Evolutionary conservation across 1,140 invertebrate genomes (phyloP), one percentile per base, ranked within the genome.

Genomic region (Mamestra configurata): DNA sequence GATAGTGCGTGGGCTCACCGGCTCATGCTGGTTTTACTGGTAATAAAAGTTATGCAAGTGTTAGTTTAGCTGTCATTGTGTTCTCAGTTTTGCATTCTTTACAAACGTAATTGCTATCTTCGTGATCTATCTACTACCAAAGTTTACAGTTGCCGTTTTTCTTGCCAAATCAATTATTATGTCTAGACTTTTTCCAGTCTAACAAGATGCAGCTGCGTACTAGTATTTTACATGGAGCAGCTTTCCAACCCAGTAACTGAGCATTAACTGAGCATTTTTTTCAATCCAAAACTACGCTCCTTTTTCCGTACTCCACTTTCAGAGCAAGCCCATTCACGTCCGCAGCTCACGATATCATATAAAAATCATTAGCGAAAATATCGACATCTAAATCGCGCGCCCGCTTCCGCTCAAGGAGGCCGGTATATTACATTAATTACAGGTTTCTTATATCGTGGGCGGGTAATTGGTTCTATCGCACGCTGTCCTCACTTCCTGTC

Each of bases 341-440:
- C 15, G n/a, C 18, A 4, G 18, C 10, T 18, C 10, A 59, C 46
- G 4, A 43, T 53, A 40, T 22, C 20, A 59, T 71, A 51, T 53
- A 53, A 40, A 57, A 55, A 77, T 66, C 46, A 55, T 68, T 53
- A 77, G 75, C 61, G 61, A 66, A 55, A 77, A 77, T 66, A 77
- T 68, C 59, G 75, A 40, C 59, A 68, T 77, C 49, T 68, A 31
- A 77, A 77, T 77, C 31, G 46, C 40, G 20, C 73, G 59, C 43
- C 59, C 53, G 77, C 61, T 92, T 93, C 90, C 91, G 92, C 79
- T 86, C 79, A 79, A 85, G 79, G 61, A 64, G 57, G 80, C 84
- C 84, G 84, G 84, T 66, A 90, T 93, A 90, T 89, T 92, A 92
- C 93, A 90, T 88, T 93, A 94, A 93, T 94, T 93, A 87, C 88